phyloP scores from a whole-genome alignment of 2,113 vertebrate genomes.

The Eublepharis macularius region DNA sequence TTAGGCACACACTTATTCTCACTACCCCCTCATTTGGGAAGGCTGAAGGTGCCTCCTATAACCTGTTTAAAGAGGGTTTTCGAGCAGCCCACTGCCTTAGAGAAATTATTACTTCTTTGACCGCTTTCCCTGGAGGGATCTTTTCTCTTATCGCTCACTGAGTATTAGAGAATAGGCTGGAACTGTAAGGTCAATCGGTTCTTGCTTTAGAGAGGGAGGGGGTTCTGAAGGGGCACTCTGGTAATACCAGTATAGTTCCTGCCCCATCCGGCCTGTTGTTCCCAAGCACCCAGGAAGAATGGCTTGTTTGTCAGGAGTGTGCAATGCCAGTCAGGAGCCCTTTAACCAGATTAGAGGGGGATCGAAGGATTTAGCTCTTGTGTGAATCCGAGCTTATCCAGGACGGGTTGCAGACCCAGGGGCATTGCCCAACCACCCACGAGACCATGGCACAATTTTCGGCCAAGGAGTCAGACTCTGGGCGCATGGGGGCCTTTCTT shows the following conservation, averaged over 20 bases:
- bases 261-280: neutral
- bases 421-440: neutral
- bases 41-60: neutral
- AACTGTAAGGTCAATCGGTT: neutral
- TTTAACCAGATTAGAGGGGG: slow-evolving; percentile 65
- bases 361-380: slow-evolving; percentile 58
- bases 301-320: slow-evolving; percentile 15
- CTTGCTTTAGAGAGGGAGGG: neutral
- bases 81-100: neutral
- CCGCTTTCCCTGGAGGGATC: neutral
- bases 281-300: neutral
- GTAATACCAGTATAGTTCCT: neutral
- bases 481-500: neutral
- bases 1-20: neutral
- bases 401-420: neutral
- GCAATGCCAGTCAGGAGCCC: slow-evolving; percentile 52
- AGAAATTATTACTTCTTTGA: neutral
- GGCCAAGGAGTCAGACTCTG: neutral
- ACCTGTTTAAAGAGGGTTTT: neutral
- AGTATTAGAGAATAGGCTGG: too few relatives aligned
- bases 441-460: too few relatives aligned
- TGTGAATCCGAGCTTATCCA: slow-evolving; percentile 20
- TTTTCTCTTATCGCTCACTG: neutral
- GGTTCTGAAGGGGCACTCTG: neutral
- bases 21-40: neutral